Conservation (phyloP, 2,113 vertebrate genomes). For the Ceyx cyanopectus region DNA sequence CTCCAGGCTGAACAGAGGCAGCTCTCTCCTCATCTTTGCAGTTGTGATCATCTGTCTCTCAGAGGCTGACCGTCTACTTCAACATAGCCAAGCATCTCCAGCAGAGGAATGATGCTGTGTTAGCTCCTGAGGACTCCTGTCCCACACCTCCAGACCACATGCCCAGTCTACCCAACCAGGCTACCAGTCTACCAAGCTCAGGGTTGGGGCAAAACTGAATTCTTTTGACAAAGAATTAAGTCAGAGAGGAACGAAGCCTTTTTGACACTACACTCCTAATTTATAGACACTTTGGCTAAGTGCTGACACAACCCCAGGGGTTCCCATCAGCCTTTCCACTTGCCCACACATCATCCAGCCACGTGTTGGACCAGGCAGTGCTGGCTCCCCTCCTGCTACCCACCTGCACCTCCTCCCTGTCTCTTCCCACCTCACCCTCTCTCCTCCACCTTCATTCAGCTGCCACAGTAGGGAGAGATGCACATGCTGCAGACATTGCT, state of each 20-base stretch:
- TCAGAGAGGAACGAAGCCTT: neutral
- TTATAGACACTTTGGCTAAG: neutral
- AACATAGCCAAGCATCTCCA: neutral
- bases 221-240: neutral
- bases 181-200: neutral
- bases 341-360: neutral
- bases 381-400: neutral
- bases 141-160: accelerated
- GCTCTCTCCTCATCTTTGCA: neutral
- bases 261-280: neutral
- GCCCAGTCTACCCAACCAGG: neutral
- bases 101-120: accelerated
- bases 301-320: neutral
- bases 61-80: neutral
- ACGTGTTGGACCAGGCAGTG: accelerated
- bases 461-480: accelerated
- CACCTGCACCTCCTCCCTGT: accelerated
- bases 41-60: neutral
- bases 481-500: neutral
- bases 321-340: neutral
- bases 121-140: neutral
- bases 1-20: neutral
- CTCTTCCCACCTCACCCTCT: neutral
- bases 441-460: neutral
- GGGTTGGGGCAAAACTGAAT: neutral